Evolutionary conservation across 1,140 invertebrate species (phyloP).

Genomic region (Brachionus paranguensis): DNA sequence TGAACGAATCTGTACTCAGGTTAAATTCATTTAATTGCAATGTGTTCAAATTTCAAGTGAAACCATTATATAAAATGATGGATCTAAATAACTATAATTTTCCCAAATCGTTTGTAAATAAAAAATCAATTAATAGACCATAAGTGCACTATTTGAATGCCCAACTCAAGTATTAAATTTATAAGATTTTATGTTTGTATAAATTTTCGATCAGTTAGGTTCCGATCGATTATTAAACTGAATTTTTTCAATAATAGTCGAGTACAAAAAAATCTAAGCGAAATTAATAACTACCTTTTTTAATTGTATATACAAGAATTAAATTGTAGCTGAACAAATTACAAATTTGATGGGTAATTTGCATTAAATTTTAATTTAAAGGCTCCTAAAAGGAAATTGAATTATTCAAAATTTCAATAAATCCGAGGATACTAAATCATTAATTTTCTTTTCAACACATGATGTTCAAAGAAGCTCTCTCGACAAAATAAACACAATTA

Average conservation of each 20-base stretch:
- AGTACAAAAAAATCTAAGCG: background rate
- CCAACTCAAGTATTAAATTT: background rate
- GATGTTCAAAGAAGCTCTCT: background rate
- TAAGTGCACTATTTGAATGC: background rate
- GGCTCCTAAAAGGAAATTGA: background rate
- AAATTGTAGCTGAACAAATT: background rate
- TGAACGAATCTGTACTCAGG: background rate
- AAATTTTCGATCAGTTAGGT: background rate
- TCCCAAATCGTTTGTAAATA: slow-evolving; percentile 1
- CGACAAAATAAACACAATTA: background rate
- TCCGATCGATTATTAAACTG: background rate
- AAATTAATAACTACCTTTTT: background rate
- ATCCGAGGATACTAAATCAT: background rate
- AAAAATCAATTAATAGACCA: background rate
- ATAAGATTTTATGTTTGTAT: background rate
- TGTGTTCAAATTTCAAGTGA: background rate
- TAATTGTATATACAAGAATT: background rate
- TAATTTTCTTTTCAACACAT: background rate
- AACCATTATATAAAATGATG: background rate
- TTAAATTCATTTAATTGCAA: background rate
- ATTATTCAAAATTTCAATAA: background rate
- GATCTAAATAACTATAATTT: background rate
- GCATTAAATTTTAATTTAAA: background rate
- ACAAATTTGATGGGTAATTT: background rate
- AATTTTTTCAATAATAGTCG: background rate